Base-by-base conservation (phyloP, 2,888 invertebrate genomes). In the Drosophila mulleri region DNA sequence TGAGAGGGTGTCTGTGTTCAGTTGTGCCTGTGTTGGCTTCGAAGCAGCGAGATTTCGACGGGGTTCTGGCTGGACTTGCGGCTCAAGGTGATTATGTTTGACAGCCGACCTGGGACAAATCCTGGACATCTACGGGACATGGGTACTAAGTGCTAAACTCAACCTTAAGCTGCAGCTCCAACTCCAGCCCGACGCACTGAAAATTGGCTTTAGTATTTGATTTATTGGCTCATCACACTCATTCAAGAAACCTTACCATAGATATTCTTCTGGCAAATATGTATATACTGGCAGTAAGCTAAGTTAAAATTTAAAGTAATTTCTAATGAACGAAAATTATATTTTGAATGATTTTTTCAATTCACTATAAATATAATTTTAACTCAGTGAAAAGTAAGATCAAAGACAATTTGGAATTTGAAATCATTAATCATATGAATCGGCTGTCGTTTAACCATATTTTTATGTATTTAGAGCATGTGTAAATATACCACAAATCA, bases 61-160 rank as follows among this genome's bases (percentile, higher is more conserved):
- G 39, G 39, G n/a, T n/a, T 57, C 48, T 50, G 67, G 67, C 48
- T 72, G 54, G 59, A 64, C 50, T 70, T 72, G 78, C 62, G 75
- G 67, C 71, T 72, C 80, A 77, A 90, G 87, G 87, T 87, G 91
- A 90, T 87, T 87, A 88, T 75, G 72, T 80, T 88, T 87, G 90
- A 87, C 87, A 87, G 90, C 75, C 90, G 86, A 72, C 76, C 77
- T 77, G 87, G 90, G 90, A 90, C 85, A 80, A 71, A 47, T 45
- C 63, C 63, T 59, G 67, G 72, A 69, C 72, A 66, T 59, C 80
- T 65, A 88, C 90, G 86, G 88, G 88, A 84, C 89, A 88, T 80
- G 89, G 77, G 69, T 73, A 68, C 67, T 67, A 86, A 76, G 68
- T 79, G 62, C 69, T 48, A 67, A 75, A 58, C 68, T 57, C 65